phyloP scores from a whole-genome alignment of 2,113 vertebrate species.

The Morphnarchus princeps region DNA sequence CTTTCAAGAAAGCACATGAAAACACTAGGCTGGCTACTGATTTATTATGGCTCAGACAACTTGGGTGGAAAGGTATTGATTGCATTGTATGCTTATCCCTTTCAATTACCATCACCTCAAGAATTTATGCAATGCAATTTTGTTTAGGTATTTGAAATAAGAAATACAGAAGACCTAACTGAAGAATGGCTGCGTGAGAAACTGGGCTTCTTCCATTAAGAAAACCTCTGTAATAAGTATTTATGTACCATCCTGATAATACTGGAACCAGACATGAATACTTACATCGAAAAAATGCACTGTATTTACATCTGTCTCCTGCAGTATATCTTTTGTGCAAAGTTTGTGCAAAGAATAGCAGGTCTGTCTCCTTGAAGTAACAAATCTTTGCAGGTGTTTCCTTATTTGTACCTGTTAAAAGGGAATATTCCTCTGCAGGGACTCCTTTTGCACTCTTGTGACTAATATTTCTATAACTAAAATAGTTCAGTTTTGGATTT shows the following conservation, averaged over 20 bases:
- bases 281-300: conserved; percentile 74
- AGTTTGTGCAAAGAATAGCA: conserved; percentile 70
- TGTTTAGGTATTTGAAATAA: conserved; percentile 94
- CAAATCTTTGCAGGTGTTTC: conserved; percentile 70
- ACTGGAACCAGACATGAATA: conserved; percentile 78
- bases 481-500: conserved; percentile 58
- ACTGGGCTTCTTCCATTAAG: conserved; percentile 93
- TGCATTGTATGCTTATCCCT: background rate
- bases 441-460: conserved; percentile 75
- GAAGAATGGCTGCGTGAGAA: conserved; percentile 97
- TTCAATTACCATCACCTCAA: background rate
- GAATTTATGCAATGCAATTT: background rate
- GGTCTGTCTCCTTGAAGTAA: conserved; percentile 74
- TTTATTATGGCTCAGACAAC: background rate
- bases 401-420: conserved; percentile 71
- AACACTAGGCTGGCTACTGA: background rate
- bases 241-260: conserved; percentile 73
- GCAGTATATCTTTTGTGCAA: conserved; percentile 69
- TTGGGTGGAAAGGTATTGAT: background rate
- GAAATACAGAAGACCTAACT: conserved; percentile 95
- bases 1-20: background rate
- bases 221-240: conserved; percentile 66
- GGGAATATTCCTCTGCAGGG: conserved; percentile 73
- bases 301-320: conserved; percentile 74
- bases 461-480: conserved; percentile 74